Evolutionary conservation across 1,140 invertebrate genomes (phyloP).

Genomic region (Brachionus asplanchnoidis): DNA sequence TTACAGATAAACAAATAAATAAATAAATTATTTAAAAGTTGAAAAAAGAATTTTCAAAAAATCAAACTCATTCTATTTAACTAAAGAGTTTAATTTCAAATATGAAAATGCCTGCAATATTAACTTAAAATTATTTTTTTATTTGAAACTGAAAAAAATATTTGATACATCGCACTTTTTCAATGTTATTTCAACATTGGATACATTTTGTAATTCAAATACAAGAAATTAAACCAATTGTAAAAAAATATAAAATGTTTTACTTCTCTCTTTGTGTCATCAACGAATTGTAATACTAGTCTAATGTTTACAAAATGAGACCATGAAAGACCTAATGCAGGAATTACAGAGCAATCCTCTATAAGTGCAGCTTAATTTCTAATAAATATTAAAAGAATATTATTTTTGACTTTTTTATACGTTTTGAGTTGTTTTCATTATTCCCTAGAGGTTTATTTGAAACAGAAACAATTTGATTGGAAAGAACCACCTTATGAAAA

Average conservation of each 20-base stretch:
- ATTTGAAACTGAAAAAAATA: too few relatives aligned
- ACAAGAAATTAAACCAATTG: too few relatives aligned
- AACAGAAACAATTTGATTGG: not conserved
- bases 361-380: not conserved
- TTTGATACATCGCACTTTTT: too few relatives aligned
- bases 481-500: not conserved
- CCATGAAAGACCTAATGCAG: not conserved
- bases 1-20: too few relatives aligned
- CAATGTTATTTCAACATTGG: too few relatives aligned
- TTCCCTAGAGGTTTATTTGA: not conserved
- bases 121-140: too few relatives aligned
- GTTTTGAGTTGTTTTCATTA: not conserved
- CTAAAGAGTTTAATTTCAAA: too few relatives aligned
- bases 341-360: not conserved
- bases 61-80: too few relatives aligned
- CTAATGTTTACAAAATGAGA: constrained; percentile 18
- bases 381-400: not conserved
- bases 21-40: too few relatives aligned
- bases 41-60: too few relatives aligned
- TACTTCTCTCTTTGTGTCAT: constrained; percentile 23
- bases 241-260: not conserved
- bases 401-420: not conserved
- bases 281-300: not conserved
- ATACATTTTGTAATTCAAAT: too few relatives aligned
- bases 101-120: too few relatives aligned